Percentiles rank a stretch among this genome's conserved stretches.
phyloP scores from a whole-genome alignment of 1,140 invertebrate species.

The Scaptomyza montana region DNA sequence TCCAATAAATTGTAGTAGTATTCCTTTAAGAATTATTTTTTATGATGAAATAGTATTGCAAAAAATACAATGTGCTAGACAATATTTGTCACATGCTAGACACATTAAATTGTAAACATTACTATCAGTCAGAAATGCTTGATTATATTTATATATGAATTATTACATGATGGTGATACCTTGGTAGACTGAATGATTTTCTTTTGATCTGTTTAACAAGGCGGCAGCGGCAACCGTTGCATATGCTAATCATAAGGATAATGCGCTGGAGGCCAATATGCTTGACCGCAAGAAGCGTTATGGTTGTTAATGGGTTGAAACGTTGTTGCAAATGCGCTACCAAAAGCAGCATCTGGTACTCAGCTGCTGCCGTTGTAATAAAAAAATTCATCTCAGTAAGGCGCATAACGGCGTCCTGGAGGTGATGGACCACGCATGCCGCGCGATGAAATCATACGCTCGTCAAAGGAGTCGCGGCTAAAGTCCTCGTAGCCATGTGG shows the following conservation, averaged over 20 bases:
- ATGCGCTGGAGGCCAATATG: constrained; percentile 53
- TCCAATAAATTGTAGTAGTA: constrained; percentile 32
- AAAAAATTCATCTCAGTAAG: constrained; percentile 87
- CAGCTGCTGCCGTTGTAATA: constrained; percentile 75
- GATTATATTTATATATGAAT: constrained; percentile 21
- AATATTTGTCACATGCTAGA: not conserved
- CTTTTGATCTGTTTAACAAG: constrained; percentile 45
- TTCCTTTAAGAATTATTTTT: constrained; percentile 19
- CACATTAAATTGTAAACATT: constrained; percentile 13
- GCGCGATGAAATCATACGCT: constrained; percentile 89
- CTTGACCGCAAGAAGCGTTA: constrained; percentile 15
- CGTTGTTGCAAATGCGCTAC: constrained; percentile 37
- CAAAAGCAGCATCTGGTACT: constrained; percentile 53
- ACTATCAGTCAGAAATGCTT: constrained; percentile 46
- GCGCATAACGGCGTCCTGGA: constrained; percentile 91
- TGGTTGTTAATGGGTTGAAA: constrained; percentile 28
- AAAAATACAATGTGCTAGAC: constrained; percentile 7
- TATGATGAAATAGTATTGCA: constrained; percentile 33
- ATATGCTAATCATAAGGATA: constrained; percentile 23
- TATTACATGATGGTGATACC: constrained; percentile 26
- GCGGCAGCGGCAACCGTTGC: constrained; percentile 46
- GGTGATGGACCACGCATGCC: constrained; percentile 85
- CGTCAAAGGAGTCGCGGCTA: constrained; percentile 92
- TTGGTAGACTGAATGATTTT: constrained; percentile 24
- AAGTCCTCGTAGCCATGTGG: constrained; percentile 91